Percentiles rank a stretch among this genome's conserved stretches.
Evolutionary conservation across 1,140 invertebrate species (phyloP).

Genomic region (Nomia melanderi): DNA sequence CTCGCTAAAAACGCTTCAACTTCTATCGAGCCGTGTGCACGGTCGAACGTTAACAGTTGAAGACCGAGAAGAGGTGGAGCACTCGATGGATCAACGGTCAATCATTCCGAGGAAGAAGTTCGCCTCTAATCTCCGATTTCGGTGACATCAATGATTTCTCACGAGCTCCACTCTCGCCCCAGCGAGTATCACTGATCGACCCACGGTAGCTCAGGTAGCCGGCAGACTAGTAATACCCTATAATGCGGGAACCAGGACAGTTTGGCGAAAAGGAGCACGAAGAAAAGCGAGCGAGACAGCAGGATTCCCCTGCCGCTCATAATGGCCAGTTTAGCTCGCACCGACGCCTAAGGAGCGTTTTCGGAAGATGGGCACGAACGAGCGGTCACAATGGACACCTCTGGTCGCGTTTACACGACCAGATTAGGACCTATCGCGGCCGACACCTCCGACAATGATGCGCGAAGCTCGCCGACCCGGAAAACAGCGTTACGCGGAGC

Average conservation of each 20-base stretch:
- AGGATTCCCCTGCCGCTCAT: slow-evolving; percentile 40
- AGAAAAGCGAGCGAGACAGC: slow-evolving; percentile 27
- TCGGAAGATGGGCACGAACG: slow-evolving; percentile 68
- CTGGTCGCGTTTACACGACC: slow-evolving; percentile 58
- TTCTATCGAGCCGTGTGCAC: background rate
- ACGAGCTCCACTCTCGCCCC: background rate
- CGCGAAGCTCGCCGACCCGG: slow-evolving; percentile 64
- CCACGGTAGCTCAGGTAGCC: slow-evolving; percentile 39
- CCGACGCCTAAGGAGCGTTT: slow-evolving; percentile 62
- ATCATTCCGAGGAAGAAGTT: too few species aligned
- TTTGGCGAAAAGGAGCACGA: slow-evolving; percentile 9
- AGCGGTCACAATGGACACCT: slow-evolving; percentile 55
- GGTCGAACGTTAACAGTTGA: background rate
- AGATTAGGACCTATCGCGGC: slow-evolving; percentile 71
- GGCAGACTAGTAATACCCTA: slow-evolving; percentile 35
- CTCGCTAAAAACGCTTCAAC: background rate
- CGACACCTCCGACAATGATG: slow-evolving; percentile 74
- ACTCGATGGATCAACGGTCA: too few species aligned
- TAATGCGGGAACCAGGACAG: slow-evolving; percentile 45
- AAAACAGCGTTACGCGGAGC: background rate
- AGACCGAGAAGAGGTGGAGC: background rate
- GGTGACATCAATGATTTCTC: slow-evolving; percentile 9
- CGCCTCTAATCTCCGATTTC: background rate
- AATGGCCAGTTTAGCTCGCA: slow-evolving; percentile 59
- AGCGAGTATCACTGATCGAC: slow-evolving; percentile 26